Conservation (phyloP, 2,113 vertebrate genomes). For the Mohoua ochrocephala region DNA sequence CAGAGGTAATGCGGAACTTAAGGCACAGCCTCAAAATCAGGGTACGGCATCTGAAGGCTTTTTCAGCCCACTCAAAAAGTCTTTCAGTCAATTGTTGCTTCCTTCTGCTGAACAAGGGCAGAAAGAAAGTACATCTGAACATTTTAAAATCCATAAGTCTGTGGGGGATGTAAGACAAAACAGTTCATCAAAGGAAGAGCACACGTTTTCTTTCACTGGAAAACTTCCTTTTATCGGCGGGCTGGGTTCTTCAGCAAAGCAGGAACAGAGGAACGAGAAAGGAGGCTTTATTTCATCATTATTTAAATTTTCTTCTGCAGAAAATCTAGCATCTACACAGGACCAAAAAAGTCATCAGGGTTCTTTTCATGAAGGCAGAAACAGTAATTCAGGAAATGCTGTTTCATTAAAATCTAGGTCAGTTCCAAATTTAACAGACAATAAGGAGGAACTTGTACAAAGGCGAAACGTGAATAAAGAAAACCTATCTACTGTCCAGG, state of each 20-base stretch:
- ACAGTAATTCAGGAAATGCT: background rate
- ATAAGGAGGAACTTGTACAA: background rate
- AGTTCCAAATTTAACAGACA: constrained; percentile 28
- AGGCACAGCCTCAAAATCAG: background rate
- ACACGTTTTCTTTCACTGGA: constrained; percentile 64
- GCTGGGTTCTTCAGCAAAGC: constrained; percentile 66
- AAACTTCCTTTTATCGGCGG: constrained; percentile 72
- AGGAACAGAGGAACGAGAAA: constrained; percentile 49
- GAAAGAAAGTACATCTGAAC: constrained; percentile 47
- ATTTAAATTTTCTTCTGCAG: constrained; percentile 77
- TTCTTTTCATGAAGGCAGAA: background rate
- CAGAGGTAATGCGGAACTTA: background rate
- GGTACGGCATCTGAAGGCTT: constrained; percentile 59
- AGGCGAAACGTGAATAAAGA: background rate
- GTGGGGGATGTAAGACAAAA: constrained; percentile 65
- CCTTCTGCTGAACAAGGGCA: constrained; percentile 50
- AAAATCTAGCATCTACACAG: constrained; percentile 55
- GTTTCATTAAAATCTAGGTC: constrained; percentile 31
- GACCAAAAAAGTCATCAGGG: background rate
- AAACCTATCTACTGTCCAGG: background rate
- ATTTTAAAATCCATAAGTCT: constrained; percentile 61
- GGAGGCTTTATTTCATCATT: constrained; percentile 70
- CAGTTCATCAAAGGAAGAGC: constrained; percentile 43
- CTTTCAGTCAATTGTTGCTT: constrained; percentile 82
- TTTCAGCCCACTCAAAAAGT: constrained; percentile 86